phyloP scores from a whole-genome alignment of 2,113 vertebrate species.

The Lagopus leucura region DNA sequence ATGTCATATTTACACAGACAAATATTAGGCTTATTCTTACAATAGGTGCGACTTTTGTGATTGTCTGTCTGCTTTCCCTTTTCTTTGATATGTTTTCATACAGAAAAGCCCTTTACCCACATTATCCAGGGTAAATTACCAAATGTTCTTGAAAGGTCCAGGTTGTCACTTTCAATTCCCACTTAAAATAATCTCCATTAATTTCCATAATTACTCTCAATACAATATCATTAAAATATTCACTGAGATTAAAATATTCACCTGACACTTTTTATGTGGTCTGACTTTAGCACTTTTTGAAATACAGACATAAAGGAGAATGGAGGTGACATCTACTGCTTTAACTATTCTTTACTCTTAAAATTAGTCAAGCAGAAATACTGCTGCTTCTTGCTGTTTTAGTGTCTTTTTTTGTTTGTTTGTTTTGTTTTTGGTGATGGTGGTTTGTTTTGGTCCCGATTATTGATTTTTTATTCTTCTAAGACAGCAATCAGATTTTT shows the following conservation, averaged over 20 bases:
- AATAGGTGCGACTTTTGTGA: background rate
- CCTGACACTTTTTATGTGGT: background rate
- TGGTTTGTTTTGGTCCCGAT: background rate
- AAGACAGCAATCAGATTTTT: background rate
- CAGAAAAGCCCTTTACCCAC: background rate
- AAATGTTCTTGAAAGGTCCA: background rate
- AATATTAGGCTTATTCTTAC: background rate
- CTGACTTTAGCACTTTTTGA: background rate
- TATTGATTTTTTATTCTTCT: background rate
- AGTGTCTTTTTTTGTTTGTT: background rate
- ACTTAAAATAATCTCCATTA: background rate
- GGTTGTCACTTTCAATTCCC: background rate
- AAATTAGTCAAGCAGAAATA: background rate
- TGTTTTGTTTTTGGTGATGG: background rate
- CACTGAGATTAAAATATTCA: background rate
- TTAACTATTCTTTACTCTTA: background rate
- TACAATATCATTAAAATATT: background rate
- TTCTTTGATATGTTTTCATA: background rate
- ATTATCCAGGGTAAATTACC: background rate
- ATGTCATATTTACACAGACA: background rate
- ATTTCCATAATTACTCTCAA: background rate
- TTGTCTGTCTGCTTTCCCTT: background rate
- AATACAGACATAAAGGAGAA: background rate
- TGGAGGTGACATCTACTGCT: background rate
- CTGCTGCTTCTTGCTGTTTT: background rate